Base-by-base conservation (phyloP, 2,797 vertebrate genomes). In the Zenarchopterus dispar region DNA sequence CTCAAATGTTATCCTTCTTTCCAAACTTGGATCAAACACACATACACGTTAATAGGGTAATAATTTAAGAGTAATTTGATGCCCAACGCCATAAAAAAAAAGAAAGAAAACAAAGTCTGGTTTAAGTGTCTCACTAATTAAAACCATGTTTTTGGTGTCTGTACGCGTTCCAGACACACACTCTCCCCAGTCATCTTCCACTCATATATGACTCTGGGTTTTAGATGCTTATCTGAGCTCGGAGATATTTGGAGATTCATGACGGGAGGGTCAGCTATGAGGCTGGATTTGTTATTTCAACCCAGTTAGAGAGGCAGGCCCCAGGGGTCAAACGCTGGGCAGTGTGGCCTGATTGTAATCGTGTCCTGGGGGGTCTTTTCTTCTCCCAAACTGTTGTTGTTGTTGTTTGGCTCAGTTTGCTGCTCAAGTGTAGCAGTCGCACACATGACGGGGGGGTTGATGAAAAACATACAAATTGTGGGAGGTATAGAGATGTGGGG, bases 391-490 rank as follows among this genome's bases (percentile, higher is more conserved):
- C 67, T 79, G 70, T 67, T 89, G 77, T 85, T 90, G 84, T 86
- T 90, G 85, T 89, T 88, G 77, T 88, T 89, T 87, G 83, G 76
- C 81, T 81, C 72, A 18, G 64, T 82, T 88, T 86, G 70, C 79
- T 84, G 82, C 82, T 84, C 59, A 42, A 82, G 80, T 83, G 75
- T 62, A 74, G 79, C 80, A 70, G 77, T 51, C 48, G 61, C 63
- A 72, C 67, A 81, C 76, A 88, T 84, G 81, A 84, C 75, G 82
- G 75, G 70, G 69, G 54, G 71, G 62, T n/a, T 31, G 66, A 76
- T 77, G 68, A 65, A 82, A 84, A 87, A 84, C 82, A 89, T 79
- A 87, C 88, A 84, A 70, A 75, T 76, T 73, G 85, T 88, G 90
- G 87, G 90, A 87, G 91, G 89, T 88, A 87, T 73, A 47, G 58